Base-by-base conservation (phyloP, 2,113 vertebrate species). In the Upupa epops region DNA sequence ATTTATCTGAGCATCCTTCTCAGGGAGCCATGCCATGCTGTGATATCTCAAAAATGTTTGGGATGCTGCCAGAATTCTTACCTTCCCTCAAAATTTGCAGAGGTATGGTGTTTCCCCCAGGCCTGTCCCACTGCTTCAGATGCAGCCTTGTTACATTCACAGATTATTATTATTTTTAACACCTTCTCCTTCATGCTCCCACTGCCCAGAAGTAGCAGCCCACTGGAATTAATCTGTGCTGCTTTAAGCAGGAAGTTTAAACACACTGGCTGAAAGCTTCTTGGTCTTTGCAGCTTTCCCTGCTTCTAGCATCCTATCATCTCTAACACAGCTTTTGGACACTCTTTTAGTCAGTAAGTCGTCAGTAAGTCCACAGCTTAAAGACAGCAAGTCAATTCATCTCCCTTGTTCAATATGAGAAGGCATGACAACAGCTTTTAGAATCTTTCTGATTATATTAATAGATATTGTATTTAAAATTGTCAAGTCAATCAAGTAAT, bases 121-220 rank as follows among this genome's bases (percentile, higher is more conserved):
- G 55, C 34, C 37, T 34, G n/a, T 40, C 21, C 59, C 24, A 54
- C 42, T 81, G 20, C 34, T 69, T 86, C 68, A 86, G 61, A 16
- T 63, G 18, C 73, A 74, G 58, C 81, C 93, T 89, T 22, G 68
- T 88, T 91, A 61, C 37, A 70, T 88, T 93, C 73, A 74, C 37
- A 84, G 59, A 45, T n/a, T 24, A 93, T 77, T 55, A 90, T 45
- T 1, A 78, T 93, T 91, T 76, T 88, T 34, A 90, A 83, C 78
- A 74, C 46, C 31, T 96, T 94, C 45, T 70, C 51, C 34, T 96
- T 89, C 89, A 87, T 83, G 80, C 86, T 92, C 49, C 17, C 42
- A 28, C 76, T 89, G n/a, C 88, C 83, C 93, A 65, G 72, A 94
- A 52, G 71, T 73, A 55, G 54, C 65, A 91, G 54, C 49, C 84